These are phyloP conservation scores for Rhopalosiphum nymphaeae DNA, from an alignment of 2,888 invertebrate species.

Conservation along the genomic window DNA sequence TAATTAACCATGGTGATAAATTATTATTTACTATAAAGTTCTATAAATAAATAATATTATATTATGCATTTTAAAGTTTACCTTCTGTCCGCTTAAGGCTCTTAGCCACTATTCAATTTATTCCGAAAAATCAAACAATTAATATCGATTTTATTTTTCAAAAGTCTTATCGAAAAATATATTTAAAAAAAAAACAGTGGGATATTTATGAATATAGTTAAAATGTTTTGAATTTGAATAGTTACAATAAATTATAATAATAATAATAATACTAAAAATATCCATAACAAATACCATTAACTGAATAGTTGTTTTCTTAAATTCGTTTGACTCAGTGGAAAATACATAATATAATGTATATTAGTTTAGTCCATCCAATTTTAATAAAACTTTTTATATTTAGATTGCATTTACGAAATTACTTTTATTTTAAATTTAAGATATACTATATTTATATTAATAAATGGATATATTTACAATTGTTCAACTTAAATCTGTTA, in stretches of 20 bases:
- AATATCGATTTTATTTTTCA: neutral
- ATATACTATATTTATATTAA: neutral
- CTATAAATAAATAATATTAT: neutral
- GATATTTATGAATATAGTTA: neutral
- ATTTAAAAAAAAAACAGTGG: too few species aligned
- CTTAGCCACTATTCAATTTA: neutral
- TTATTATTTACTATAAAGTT: neutral
- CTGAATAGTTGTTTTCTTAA: neutral
- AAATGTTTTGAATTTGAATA: neutral
- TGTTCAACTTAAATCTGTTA: neutral
- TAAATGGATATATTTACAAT: neutral
- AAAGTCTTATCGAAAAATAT: neutral
- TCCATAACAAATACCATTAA: neutral
- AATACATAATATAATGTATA: neutral
- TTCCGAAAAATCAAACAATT: neutral
- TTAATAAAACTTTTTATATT: constrained; percentile 11
- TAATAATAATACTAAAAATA: neutral
- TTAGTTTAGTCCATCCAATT: neutral
- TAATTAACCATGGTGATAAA: neutral
- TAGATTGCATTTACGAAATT: neutral
- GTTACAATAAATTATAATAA: neutral
- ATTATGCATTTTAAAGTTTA: neutral
- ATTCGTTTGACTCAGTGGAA: neutral
- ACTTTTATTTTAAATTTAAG: neutral
- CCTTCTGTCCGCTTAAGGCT: neutral